A percentile compares a stretch with the other conserved stretches of the same genome.
phyloP scores from a whole-genome alignment of 2,113 vertebrate genomes.

The Proteles cristata region DNA sequence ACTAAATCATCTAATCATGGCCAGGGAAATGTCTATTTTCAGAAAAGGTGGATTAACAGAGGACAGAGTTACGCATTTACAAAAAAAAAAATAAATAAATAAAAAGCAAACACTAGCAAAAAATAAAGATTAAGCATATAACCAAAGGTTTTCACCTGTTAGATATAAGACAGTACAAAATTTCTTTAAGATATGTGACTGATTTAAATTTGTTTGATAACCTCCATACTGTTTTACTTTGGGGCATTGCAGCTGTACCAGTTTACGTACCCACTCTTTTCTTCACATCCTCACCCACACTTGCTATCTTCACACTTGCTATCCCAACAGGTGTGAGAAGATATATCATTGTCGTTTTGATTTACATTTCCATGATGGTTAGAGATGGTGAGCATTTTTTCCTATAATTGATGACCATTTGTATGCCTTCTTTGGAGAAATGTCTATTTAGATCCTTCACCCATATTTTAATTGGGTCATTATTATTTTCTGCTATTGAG shows the following conservation, averaged over 20 bases:
- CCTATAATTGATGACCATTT: not conserved
- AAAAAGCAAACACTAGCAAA: not conserved
- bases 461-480: not conserved
- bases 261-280: not conserved
- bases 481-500: not conserved
- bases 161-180: not conserved
- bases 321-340: not conserved
- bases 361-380: not conserved
- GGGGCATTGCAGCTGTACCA: not conserved
- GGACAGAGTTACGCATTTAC: not conserved
- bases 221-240: not conserved
- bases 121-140: not conserved
- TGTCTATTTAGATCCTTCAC: not conserved
- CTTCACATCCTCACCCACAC: not conserved
- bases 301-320: not conserved
- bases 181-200: not conserved
- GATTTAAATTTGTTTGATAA: not conserved
- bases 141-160: not conserved
- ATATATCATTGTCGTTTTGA: not conserved
- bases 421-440: not conserved
- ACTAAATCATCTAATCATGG: not conserved
- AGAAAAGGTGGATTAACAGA: not conserved
- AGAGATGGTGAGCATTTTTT: not conserved
- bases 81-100: not conserved
- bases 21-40: not conserved